Percentiles rank a stretch among this genome's conserved stretches.
Conservation (phyloP, 2,113 vertebrate genomes). For the Saccopteryx leptura region DNA sequence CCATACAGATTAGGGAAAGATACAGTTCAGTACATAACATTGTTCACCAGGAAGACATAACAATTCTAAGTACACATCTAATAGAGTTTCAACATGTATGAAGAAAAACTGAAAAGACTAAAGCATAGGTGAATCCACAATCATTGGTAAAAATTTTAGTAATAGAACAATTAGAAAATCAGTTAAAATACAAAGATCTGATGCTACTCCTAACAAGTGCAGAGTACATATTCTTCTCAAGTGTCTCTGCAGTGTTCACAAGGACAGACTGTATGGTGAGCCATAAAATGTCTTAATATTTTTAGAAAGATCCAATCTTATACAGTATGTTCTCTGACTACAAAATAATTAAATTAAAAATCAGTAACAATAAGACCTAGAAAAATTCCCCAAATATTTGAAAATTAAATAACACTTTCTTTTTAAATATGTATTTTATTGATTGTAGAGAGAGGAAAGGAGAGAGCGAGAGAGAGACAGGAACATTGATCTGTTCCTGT, state of each 20-base stretch:
- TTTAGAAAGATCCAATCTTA: neutral
- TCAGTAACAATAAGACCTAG: constrained; percentile 3
- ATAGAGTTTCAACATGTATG: neutral
- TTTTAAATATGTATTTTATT: neutral
- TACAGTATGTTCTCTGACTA: neutral
- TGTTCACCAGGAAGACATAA: neutral
- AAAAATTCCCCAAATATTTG: neutral
- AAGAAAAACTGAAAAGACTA: constrained; percentile 33
- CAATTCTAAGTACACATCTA: neutral
- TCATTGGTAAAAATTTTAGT: constrained; percentile 2
- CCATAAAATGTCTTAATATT: neutral
- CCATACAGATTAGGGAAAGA: neutral
- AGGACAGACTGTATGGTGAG: neutral
- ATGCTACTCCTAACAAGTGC: neutral
- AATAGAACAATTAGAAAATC: constrained; percentile 16
- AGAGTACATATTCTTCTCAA: neutral
- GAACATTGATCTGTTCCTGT: too few species aligned
- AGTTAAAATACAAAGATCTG: neutral
- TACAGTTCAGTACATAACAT: neutral
- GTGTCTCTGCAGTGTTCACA: neutral
- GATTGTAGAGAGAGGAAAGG: too few species aligned
- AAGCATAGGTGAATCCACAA: neutral
- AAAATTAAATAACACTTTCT: neutral
- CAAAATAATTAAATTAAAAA: neutral
- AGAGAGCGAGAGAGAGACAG: too few species aligned